Evolutionary conservation across 2,113 vertebrate species (phyloP).

Genomic region (Pogonocichla stellata): DNA sequence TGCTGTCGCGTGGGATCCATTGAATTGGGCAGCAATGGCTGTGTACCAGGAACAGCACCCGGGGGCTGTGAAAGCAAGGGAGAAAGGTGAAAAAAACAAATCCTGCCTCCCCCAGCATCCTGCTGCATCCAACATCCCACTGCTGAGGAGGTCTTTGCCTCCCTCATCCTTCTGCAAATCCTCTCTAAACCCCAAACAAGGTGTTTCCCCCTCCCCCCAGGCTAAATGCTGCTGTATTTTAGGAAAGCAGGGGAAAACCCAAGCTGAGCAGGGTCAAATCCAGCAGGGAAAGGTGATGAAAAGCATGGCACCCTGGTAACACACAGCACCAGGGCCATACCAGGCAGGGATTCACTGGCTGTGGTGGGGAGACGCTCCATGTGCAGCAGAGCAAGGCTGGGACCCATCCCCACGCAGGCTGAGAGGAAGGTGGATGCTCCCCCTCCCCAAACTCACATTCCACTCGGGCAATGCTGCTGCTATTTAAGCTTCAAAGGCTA

Average conservation of each 20-base stretch:
- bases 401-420: accelerated
- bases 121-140: not conserved
- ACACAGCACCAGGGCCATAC: not conserved
- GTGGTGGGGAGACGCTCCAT: not conserved
- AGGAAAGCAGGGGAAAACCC: not conserved
- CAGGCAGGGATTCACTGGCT: not conserved
- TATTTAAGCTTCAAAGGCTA: slow-evolving; percentile 57
- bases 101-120: not conserved
- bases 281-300: not conserved
- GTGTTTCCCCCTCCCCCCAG: accelerated
- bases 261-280: accelerated
- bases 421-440: not conserved
- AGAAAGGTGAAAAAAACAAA: not conserved
- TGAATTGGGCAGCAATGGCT: slow-evolving; percentile 94
- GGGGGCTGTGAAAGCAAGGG: slow-evolving; percentile 82
- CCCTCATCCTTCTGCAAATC: not conserved
- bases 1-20: slow-evolving; percentile 98
- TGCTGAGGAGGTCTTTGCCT: not conserved
- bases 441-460: not conserved
- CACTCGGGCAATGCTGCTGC: not conserved
- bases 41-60: slow-evolving; percentile 93
- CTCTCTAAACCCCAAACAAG: not conserved
- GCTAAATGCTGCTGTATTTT: not conserved
- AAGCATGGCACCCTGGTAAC: not conserved
- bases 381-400: not conserved